Conservation (phyloP, 2,797 vertebrate genomes). For the Avahi laniger region DNA sequence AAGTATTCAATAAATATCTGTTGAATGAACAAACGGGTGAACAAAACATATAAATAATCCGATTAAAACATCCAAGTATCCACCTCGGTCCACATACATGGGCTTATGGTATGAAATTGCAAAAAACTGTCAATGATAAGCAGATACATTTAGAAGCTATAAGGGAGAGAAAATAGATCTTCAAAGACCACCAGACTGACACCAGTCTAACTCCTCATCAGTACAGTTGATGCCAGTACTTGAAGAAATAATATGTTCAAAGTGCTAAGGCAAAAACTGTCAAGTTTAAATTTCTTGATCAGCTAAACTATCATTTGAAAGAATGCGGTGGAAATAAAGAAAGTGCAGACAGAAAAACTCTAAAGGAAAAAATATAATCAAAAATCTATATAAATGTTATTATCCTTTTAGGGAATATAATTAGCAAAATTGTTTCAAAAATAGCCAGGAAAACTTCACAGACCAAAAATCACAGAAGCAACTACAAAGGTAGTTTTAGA, state of each 20-base stretch:
- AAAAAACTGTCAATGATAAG: background rate
- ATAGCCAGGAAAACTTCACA: background rate
- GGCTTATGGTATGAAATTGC: background rate
- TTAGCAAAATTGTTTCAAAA: background rate
- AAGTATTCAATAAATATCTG: background rate
- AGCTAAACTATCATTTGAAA: background rate
- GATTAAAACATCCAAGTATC: background rate
- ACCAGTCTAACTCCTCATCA: background rate
- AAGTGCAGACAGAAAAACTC: background rate
- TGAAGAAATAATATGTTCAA: background rate
- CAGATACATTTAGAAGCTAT: background rate
- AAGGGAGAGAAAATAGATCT: background rate
- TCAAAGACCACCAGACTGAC: background rate
- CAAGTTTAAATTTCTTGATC: constrained; percentile 31
- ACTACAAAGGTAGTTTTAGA: background rate
- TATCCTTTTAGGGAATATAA: background rate
- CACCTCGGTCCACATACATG: background rate
- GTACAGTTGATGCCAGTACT: background rate
- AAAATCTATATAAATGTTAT: background rate
- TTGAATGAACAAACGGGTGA: background rate
- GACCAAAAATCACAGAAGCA: background rate
- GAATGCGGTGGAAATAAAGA: background rate
- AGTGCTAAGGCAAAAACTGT: background rate
- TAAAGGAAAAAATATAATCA: background rate
- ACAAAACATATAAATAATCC: background rate